Percentiles rank a stretch among this genome's conserved stretches.
phyloP scores from a whole-genome alignment of 2,113 vertebrate species.

The Aspidoscelis tigris region DNA sequence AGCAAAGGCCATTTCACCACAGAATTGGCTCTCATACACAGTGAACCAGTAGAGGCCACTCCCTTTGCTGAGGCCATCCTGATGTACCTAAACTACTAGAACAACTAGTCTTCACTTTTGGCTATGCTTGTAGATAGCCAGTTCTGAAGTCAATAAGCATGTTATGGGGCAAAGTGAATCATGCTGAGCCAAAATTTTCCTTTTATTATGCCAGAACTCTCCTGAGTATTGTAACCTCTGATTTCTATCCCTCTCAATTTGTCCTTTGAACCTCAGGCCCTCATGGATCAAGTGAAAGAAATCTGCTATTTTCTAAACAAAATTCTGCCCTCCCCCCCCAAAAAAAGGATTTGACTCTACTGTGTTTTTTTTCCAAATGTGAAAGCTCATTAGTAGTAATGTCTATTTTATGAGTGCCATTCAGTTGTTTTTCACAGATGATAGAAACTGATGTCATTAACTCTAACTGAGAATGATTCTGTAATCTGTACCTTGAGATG shows the following conservation, averaged over 20 bases:
- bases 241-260: neutral
- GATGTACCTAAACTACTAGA: no score
- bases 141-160: neutral
- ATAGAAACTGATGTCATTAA: conserved; percentile 8
- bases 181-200: neutral
- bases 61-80: no score
- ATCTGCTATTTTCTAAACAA: neutral
- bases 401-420: neutral
- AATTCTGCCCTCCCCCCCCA: no score
- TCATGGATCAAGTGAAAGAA: neutral
- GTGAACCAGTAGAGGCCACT: no score
- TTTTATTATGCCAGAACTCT: neutral
- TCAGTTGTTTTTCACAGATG: conserved; percentile 2
- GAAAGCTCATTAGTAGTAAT: neutral
- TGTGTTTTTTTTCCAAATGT: neutral
- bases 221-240: neutral
- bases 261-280: neutral
- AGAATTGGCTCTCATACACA: no score
- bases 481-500: conserved; percentile 36
- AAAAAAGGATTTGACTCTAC: neutral
- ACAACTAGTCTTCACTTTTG: no score
- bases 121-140: neutral
- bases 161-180: neutral
- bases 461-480: conserved; percentile 21
- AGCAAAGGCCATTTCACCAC: no score